phyloP scores from a whole-genome alignment of 2,797 vertebrate genomes.

The Platyrinchus mystaceus region DNA sequence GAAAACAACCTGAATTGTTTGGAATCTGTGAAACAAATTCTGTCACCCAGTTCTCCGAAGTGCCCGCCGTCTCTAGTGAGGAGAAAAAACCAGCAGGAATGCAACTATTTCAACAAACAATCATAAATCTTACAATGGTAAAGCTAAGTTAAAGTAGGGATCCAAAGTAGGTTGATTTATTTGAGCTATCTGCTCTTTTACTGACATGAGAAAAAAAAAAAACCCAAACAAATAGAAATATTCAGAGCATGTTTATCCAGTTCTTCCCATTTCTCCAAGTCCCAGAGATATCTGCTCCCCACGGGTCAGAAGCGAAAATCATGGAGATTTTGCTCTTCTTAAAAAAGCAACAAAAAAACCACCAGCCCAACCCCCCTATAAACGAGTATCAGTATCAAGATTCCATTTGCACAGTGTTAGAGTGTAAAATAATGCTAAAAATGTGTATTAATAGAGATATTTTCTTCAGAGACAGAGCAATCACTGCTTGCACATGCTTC shows the following conservation, averaged over 20 bases:
- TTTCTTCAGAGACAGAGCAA: not conserved
- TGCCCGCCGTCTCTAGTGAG: constrained; percentile 80
- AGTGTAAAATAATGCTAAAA: not conserved
- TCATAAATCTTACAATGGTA: not conserved
- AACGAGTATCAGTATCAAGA: not conserved
- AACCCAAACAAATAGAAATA: not conserved
- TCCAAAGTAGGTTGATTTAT: not conserved
- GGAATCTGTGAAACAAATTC: constrained; percentile 85
- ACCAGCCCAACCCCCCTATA: not conserved
- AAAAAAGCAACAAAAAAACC: not conserved
- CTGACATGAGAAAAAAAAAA: not conserved
- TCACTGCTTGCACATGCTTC: not conserved
- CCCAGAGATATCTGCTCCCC: not conserved
- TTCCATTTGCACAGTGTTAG: not conserved
- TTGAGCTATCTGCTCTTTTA: not conserved
- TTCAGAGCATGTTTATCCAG: not conserved
- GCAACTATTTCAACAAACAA: not conserved
- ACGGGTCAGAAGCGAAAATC: not conserved
- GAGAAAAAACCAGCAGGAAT: not conserved
- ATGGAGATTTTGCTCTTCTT: not conserved
- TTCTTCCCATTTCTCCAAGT: not conserved
- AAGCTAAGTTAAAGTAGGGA: not conserved
- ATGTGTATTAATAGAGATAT: not conserved
- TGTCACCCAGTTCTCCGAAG: constrained; percentile 84
- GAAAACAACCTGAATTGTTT: constrained; percentile 79